These are phyloP conservation scores for Rhadina sibilatrix DNA, from an alignment of 2,113 vertebrate species.

Conservation along the genomic window DNA sequence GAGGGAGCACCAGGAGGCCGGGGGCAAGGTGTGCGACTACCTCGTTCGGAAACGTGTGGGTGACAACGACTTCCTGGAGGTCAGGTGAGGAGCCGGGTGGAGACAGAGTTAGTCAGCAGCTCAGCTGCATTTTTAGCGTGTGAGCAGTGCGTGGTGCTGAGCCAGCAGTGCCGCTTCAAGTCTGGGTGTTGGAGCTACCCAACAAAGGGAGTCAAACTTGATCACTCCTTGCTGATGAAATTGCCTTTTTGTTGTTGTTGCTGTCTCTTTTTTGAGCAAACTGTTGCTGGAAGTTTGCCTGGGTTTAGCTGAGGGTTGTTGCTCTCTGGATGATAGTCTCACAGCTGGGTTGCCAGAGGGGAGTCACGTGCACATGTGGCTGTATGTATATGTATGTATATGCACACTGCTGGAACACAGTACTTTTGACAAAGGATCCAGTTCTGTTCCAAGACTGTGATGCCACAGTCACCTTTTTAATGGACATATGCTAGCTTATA, in stretches of 20 bases:
- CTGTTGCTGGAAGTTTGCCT: neutral
- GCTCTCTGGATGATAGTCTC: neutral
- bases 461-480: neutral
- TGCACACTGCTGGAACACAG: neutral
- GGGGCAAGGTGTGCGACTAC: slow-evolving; percentile 92
- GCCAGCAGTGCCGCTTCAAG: neutral
- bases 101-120: slow-evolving; percentile 35
- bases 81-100: slow-evolving; percentile 83
- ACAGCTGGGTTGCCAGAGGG: neutral
- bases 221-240: slow-evolving; percentile 36
- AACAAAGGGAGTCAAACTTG: neutral
- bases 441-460: neutral
- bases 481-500: neutral
- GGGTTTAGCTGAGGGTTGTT: neutral
- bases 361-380: accelerated
- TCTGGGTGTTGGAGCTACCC: slow-evolving; percentile 3
- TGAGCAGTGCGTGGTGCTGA: neutral
- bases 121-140: neutral
- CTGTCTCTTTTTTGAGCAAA: neutral
- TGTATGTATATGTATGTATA: neutral
- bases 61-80: slow-evolving; percentile 98
- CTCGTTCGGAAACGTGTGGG: slow-evolving; percentile 92
- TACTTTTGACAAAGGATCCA: neutral
- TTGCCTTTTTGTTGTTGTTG: neutral
- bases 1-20: slow-evolving; percentile 87